A percentile compares a stretch with the other conserved stretches of the same genome.
Evolutionary conservation across 2,888 invertebrate species (phyloP).

Genomic region (Idaea biselata): DNA sequence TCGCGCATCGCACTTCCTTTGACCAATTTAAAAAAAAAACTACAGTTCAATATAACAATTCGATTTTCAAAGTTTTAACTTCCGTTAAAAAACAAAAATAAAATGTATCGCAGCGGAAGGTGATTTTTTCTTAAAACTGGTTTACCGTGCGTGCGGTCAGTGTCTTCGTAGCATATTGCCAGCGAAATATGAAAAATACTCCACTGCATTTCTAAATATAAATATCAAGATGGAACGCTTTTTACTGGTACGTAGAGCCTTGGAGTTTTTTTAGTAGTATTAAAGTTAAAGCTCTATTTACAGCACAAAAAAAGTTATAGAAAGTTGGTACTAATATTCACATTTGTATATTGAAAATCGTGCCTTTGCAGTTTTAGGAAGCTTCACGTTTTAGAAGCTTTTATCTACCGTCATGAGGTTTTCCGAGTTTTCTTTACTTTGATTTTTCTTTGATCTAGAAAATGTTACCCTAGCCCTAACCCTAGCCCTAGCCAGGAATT

Average conservation of each 20-base stretch:
- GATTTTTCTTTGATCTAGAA: no score
- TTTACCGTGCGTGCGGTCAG: slow-evolving; percentile 43
- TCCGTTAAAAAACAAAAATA: slow-evolving; percentile 18
- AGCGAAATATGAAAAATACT: slow-evolving; percentile 51
- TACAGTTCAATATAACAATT: slow-evolving; percentile 2
- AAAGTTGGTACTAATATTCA: no score
- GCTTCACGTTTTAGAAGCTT: no score
- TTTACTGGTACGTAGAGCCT: slow-evolving; percentile 35
- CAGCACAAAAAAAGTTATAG: no score
- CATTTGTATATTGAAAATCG: no score
- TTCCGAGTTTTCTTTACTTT: no score
- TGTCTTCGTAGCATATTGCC: slow-evolving; percentile 32
- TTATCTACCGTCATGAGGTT: no score
- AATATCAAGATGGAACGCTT: slow-evolving; percentile 34
- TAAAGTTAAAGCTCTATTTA: no score
- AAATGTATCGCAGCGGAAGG: slow-evolving; percentile 11
- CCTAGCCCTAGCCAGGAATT: no score
- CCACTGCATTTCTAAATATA: slow-evolving; percentile 33
- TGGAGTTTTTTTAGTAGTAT: not conserved
- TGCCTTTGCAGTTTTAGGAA: no score
- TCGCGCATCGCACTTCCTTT: slow-evolving; percentile 42
- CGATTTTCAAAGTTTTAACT: slow-evolving; percentile 17
- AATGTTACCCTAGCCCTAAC: no score
- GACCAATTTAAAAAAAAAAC: slow-evolving; percentile 30
- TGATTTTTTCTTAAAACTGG: slow-evolving; percentile 36